These are phyloP conservation scores for Crenuchus spilurus DNA, from an alignment of 2,797 vertebrate species.

Conservation along the genomic window DNA sequence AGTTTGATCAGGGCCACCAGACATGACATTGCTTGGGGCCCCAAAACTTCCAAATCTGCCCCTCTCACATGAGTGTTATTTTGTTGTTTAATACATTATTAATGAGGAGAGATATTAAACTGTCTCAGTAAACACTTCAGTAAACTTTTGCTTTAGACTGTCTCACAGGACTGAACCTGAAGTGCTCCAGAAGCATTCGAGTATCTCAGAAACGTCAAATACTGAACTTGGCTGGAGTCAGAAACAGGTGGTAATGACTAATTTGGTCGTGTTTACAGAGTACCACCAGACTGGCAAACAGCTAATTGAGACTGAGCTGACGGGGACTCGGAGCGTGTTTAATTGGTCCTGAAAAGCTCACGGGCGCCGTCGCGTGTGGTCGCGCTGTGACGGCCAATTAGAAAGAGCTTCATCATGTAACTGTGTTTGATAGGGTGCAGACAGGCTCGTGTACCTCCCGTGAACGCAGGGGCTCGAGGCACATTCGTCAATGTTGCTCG, in stretches of 20 bases:
- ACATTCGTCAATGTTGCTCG: constrained; percentile 82
- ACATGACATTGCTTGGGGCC: too few species aligned
- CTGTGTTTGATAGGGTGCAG: constrained; percentile 13
- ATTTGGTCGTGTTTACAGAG: constrained; percentile 68
- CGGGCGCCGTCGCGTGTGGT: background rate
- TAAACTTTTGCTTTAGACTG: too few species aligned
- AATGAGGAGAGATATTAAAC: too few species aligned
- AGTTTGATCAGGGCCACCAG: too few species aligned
- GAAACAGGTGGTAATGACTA: constrained; percentile 38
- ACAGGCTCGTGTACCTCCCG: constrained; percentile 75
- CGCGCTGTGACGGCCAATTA: constrained; percentile 8
- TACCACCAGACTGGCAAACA: constrained; percentile 66
- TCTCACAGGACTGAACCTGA: too few species aligned
- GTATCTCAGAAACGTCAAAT: constrained; percentile 11
- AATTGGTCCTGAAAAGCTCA: constrained; percentile 66
- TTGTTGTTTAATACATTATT: too few species aligned
- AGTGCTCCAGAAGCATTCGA: background rate
- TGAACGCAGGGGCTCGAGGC: constrained; percentile 82
- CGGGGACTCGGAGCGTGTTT: constrained; percentile 70
- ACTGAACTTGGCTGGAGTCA: constrained; percentile 52
- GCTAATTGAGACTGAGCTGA: constrained; percentile 69
- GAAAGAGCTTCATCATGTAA: constrained; percentile 23
- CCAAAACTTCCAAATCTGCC: too few species aligned
- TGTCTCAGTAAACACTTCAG: too few species aligned
- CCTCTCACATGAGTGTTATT: too few species aligned